Conservation (phyloP, 2,797 vertebrate species). For the Gallinago nigripennis region DNA sequence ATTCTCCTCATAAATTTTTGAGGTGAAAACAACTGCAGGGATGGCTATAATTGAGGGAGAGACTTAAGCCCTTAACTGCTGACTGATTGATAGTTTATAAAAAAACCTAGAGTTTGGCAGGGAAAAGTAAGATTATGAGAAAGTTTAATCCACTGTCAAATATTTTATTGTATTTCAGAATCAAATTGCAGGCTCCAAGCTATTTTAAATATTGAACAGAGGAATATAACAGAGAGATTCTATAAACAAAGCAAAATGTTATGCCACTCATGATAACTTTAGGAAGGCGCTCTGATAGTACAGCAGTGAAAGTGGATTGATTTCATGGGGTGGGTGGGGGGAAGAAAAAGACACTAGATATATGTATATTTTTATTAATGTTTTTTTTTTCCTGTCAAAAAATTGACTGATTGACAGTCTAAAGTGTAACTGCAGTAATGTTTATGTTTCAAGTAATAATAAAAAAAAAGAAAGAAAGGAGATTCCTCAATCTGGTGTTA, state of each 20-base stretch:
- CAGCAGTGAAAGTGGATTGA: neutral
- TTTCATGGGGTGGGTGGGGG: neutral
- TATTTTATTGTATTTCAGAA: conserved; percentile 15
- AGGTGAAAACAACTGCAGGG: neutral
- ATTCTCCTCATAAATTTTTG: neutral
- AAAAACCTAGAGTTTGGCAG: neutral
- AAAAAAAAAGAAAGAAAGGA: neutral
- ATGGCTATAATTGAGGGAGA: neutral
- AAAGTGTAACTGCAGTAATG: neutral
- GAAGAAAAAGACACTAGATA: neutral
- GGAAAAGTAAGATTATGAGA: neutral
- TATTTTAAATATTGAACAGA: conserved; percentile 3
- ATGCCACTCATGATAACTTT: neutral
- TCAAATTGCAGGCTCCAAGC: neutral
- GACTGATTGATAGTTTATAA: neutral
- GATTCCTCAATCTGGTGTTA: neutral
- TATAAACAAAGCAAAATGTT: neutral
- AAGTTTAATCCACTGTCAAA: neutral
- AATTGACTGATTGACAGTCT: neutral
- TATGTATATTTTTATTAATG: neutral
- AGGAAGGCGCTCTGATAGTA: neutral
- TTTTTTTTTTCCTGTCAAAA: neutral
- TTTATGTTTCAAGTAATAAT: neutral
- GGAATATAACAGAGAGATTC: neutral
- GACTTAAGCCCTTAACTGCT: neutral